Evolutionary conservation across 2,113 vertebrate genomes (phyloP).

Genomic region (Osmerus eperlanus): DNA sequence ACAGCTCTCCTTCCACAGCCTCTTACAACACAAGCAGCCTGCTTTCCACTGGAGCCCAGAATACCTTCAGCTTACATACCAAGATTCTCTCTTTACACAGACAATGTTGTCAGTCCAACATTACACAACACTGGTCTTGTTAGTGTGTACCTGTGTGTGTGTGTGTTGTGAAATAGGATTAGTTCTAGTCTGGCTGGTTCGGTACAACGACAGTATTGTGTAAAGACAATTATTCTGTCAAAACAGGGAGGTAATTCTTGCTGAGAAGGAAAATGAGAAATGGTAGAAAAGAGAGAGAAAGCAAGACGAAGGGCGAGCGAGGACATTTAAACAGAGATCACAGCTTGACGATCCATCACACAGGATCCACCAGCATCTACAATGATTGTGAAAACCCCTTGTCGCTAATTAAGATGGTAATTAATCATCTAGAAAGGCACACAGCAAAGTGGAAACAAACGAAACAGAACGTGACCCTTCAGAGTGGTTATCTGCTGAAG

Average conservation of each 20-base stretch:
- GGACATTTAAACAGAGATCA: neutral
- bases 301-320: neutral
- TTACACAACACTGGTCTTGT: conserved; percentile 6
- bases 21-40: conserved; percentile 8
- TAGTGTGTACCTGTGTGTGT: conserved; percentile 6
- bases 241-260: conserved; percentile 3
- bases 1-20: neutral
- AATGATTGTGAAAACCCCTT: neutral
- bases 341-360: neutral
- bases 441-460: too few relatives aligned
- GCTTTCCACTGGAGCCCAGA: neutral
- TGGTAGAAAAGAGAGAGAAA: neutral
- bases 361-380: neutral
- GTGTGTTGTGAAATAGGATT: conserved; percentile 10
- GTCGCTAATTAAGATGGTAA: neutral
- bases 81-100: conserved; percentile 4
- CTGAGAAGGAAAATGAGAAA: neutral
- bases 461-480: neutral
- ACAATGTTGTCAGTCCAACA: neutral
- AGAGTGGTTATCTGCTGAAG: conserved; percentile 52
- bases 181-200: conserved; percentile 19
- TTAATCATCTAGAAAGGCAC: too few relatives aligned
- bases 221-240: neutral
- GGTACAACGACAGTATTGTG: conserved; percentile 11
- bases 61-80: conserved; percentile 1